phyloP scores from a whole-genome alignment of 2,113 vertebrate species.

The Pseudopodoces humilis region DNA sequence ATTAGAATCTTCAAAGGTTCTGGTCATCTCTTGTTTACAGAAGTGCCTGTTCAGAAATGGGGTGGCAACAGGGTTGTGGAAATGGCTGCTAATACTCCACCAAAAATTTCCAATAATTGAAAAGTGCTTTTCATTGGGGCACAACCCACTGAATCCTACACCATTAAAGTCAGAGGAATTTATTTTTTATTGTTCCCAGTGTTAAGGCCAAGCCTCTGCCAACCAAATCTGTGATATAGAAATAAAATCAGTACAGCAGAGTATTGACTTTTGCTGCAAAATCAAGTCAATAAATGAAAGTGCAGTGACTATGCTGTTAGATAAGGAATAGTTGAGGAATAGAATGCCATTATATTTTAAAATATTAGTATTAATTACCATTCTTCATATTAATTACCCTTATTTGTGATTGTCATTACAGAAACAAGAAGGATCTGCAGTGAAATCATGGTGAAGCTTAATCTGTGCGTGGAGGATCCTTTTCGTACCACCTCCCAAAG shows the following conservation, averaged over 20 bases:
- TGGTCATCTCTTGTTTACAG: not conserved
- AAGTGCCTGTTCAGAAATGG: not conserved
- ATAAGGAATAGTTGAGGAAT: not conserved
- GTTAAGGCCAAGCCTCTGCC: not conserved
- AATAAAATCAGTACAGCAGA: not conserved
- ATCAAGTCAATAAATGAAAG: not conserved
- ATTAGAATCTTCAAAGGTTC: not conserved
- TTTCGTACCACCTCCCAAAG: conserved; percentile 70
- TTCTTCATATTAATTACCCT: not conserved
- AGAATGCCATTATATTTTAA: not conserved
- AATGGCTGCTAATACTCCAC: not conserved
- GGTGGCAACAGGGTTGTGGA: not conserved
- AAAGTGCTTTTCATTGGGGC: rapidly evolving
- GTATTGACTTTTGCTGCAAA: not conserved
- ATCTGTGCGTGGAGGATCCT: not conserved
- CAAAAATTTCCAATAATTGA: not conserved
- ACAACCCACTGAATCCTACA: not conserved
- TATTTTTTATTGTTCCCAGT: not conserved
- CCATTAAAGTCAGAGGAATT: not conserved
- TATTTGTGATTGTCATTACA: not conserved
- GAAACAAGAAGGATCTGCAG: not conserved
- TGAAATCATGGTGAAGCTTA: not conserved
- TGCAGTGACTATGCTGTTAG: not conserved
- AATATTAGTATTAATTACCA: not conserved
- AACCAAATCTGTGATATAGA: not conserved